Evolutionary conservation across 1,140 invertebrate species (phyloP).

Genomic region (Heliconius nattereri): DNA sequence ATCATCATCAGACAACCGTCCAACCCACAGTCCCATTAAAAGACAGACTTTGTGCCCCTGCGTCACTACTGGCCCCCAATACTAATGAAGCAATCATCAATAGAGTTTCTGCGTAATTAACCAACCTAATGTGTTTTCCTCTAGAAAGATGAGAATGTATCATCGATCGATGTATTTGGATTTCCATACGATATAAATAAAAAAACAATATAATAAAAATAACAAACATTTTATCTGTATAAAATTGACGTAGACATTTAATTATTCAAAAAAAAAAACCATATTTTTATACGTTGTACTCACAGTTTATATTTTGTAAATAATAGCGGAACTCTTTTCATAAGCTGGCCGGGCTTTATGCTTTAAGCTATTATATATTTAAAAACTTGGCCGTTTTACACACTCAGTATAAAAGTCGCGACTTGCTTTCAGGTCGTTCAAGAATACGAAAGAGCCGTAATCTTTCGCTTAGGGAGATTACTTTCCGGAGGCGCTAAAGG

Average conservation of each 20-base stretch:
- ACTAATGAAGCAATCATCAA: too few relatives aligned
- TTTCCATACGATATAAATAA: too few relatives aligned
- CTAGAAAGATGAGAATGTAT: too few relatives aligned
- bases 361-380: conserved; percentile 17
- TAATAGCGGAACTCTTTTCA: background rate
- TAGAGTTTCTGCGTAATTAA: too few relatives aligned
- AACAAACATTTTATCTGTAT: background rate
- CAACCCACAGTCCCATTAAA: too few relatives aligned
- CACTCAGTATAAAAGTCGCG: background rate
- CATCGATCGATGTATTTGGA: too few relatives aligned
- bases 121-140: too few relatives aligned
- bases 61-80: too few relatives aligned
- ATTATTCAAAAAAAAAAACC: background rate
- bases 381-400: background rate
- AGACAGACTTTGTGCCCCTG: too few relatives aligned
- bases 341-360: background rate
- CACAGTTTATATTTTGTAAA: background rate
- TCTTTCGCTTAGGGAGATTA: conserved; percentile 92
- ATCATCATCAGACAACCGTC: too few relatives aligned
- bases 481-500: conserved; percentile 95
- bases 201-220: too few relatives aligned
- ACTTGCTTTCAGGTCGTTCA: conserved; percentile 88
- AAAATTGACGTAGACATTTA: background rate
- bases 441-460: conserved; percentile 94
- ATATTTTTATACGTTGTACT: background rate